These are phyloP conservation scores for Urocynchramus pylzowi DNA, from an alignment of 2,113 vertebrate genomes.

Conservation along the genomic window DNA sequence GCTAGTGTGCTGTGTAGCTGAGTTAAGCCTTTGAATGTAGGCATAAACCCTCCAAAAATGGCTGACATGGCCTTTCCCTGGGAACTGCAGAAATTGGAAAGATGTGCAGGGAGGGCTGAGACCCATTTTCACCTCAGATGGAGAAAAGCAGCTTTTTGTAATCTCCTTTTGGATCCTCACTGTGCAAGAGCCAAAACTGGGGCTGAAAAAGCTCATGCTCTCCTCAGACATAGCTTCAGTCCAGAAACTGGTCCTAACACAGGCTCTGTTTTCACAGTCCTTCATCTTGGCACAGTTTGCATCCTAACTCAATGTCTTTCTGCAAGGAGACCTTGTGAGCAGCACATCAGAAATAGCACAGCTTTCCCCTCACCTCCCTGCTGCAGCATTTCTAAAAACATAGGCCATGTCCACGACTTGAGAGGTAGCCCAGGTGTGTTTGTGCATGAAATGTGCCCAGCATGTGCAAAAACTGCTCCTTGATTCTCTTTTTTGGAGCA, in stretches of 20 bases:
- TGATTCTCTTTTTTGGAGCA: background rate
- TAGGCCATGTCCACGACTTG: fast-evolving
- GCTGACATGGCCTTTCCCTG: background rate
- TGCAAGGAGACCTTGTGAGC: background rate
- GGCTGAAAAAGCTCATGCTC: background rate
- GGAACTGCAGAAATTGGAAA: background rate
- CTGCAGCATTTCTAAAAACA: background rate
- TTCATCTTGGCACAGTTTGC: background rate
- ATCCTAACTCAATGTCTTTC: background rate
- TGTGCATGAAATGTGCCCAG: background rate
- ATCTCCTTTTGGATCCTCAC: background rate
- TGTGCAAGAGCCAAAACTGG: background rate
- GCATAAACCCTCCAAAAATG: background rate
- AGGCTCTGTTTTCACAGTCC: background rate
- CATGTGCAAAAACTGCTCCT: background rate
- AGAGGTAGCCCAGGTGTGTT: background rate
- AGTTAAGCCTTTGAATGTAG: background rate
- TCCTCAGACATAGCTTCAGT: background rate
- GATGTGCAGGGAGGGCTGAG: background rate
- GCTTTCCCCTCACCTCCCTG: background rate
- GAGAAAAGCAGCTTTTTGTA: background rate
- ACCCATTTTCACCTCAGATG: fast-evolving
- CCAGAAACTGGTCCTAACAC: background rate
- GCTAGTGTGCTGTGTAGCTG: background rate
- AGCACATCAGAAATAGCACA: background rate